Percentiles rank a stretch among this genome's conserved stretches.
Evolutionary conservation across 2,113 vertebrate species (phyloP).

Genomic region (Dryoscopus gambensis): DNA sequence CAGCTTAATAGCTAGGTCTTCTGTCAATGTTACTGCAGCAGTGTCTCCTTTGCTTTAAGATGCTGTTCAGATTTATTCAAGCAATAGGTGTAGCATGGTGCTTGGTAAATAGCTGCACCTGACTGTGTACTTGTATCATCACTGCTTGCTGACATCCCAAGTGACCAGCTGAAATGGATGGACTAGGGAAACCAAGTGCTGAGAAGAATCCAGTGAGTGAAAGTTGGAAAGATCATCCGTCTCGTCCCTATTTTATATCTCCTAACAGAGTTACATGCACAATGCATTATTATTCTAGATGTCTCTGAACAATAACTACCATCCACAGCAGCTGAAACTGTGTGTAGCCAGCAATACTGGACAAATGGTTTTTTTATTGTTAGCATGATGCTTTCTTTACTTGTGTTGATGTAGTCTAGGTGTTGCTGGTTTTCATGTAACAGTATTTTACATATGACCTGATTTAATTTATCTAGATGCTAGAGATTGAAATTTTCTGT

Average conservation of each 20-base stretch:
- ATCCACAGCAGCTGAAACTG: neutral
- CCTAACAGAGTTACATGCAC: neutral
- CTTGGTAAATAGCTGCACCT: slow-evolving; percentile 70
- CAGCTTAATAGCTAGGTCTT: slow-evolving; percentile 78
- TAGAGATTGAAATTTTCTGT: neutral
- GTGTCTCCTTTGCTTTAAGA: slow-evolving; percentile 70
- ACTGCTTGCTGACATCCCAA: slow-evolving; percentile 35
- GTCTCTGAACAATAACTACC: slow-evolving; percentile 20
- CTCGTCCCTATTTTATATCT: neutral
- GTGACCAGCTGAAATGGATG: slow-evolving; percentile 48
- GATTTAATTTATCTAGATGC: neutral
- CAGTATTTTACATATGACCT: neutral
- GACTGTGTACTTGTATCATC: slow-evolving; percentile 54
- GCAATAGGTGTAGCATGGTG: slow-evolving; percentile 66
- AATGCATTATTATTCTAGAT: slow-evolving; percentile 14
- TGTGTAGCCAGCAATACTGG: neutral
- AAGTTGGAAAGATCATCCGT: slow-evolving; percentile 44
- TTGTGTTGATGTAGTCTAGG: neutral
- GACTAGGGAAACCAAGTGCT: neutral
- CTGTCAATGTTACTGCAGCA: slow-evolving; percentile 71
- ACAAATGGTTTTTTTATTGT: neutral
- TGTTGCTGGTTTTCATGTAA: neutral
- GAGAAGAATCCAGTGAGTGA: neutral
- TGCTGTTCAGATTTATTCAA: slow-evolving; percentile 68
- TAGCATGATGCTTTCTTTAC: neutral